Evolutionary conservation across 2,113 vertebrate genomes (phyloP), one percentile per base, ranked within the genome.

Genomic region (Machaerirhynchus nigripectus): DNA sequence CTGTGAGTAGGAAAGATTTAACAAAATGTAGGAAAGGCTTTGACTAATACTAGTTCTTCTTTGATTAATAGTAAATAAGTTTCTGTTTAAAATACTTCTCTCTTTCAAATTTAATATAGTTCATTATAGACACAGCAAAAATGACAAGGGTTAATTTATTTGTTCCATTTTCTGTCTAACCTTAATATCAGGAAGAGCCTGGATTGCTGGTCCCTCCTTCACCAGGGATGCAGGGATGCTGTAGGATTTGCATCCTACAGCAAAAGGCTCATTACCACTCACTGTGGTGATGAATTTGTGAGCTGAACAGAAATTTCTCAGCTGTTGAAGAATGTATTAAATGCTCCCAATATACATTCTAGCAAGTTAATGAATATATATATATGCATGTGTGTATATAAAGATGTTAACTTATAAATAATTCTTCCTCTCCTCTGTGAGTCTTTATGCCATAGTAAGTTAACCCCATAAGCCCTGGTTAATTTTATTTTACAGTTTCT

Each of bases 371-470:
- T 94, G 87, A 76, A 74, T 87, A 79, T 75, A 92, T 93, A 91
- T 93, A 93, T 79, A 79, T 77, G 52, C 70, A n/a, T 44, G 33
- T 37, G 37, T 83, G n/a, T 85, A 50, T 83, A 83, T 73, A 63
- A 74, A 95, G 89, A 90, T 90, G 82, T 63, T 88, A 90, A 65
- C 19, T 89, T 93, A 87, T 84, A 96, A 88, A 90, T 92, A 95
- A 74, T 78, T 63, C 33, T 74, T 77, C 75, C 47, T 84, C 47
- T 35, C 12, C 10, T 49, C 44, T 42, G 3, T 40, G 33, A 89
- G 30, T 50, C 35, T 71, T 91, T 76, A 39, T 85, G 81, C 46
- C 11, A 55, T 8, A 23, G 15, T 5, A 35, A 46, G 18, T 96
- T 96, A 94, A 96, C 94, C 40, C 37, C 33, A 23, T 60, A 89